Conservation (phyloP, 1,140 invertebrate species). For the Drosophila pectinifera region DNA sequence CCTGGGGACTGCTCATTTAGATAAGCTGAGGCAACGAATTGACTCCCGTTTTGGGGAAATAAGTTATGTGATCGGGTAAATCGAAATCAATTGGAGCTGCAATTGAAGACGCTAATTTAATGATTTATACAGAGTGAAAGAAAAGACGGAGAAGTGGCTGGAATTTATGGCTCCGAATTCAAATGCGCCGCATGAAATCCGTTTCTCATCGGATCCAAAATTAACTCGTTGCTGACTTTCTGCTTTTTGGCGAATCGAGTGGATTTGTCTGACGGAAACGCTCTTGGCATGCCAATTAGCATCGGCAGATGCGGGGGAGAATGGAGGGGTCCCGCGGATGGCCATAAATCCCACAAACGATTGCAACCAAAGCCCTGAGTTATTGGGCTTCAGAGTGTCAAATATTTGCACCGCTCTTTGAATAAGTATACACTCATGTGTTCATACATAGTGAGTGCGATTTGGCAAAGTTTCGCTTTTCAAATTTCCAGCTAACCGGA, state of each 20-base stretch:
- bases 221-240: conserved; percentile 17
- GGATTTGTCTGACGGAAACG: conserved; percentile 35
- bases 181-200: conserved; percentile 50
- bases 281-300: conserved; percentile 72
- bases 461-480: conserved; percentile 7
- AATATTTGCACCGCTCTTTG: conserved; percentile 72
- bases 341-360: conserved; percentile 44
- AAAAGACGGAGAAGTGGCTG: not conserved
- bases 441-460: not conserved
- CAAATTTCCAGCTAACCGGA: conserved; percentile 36
- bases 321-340: not conserved
- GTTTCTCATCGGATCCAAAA: conserved; percentile 32
- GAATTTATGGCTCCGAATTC: conserved; percentile 60
- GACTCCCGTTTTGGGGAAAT: conserved; percentile 47
- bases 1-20: conserved; percentile 23
- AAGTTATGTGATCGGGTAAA: conserved; percentile 65
- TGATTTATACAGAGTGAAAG: conserved; percentile 56
- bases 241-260: conserved; percentile 43
- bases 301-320: conserved; percentile 41
- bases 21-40: conserved; percentile 28
- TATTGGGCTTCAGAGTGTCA: conserved; percentile 49
- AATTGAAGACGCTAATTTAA: conserved; percentile 50
- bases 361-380: conserved; percentile 47
- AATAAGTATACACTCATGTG: conserved; percentile 30
- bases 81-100: conserved; percentile 69